Conservation (phyloP, 2,797 vertebrate species). For the Choloepus didactylus region DNA sequence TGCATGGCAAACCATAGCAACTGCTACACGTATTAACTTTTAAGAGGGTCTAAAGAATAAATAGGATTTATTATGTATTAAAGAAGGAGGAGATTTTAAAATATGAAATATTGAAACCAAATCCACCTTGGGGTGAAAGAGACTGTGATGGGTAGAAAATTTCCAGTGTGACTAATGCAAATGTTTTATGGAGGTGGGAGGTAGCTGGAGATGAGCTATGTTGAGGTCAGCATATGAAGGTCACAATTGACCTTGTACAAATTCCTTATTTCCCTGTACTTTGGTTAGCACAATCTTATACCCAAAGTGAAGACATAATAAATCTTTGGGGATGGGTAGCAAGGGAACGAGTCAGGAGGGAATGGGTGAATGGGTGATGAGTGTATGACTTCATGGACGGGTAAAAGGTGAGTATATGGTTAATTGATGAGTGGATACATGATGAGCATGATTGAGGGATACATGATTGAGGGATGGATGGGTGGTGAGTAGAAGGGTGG, state of each 20-base stretch:
- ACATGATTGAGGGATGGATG: too few relatives aligned
- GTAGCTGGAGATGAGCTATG: neutral
- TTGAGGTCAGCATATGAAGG: neutral
- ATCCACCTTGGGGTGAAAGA: constrained; percentile 24
- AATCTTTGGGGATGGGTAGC: neutral
- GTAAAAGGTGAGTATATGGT: neutral
- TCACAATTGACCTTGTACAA: neutral
- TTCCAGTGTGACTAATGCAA: neutral
- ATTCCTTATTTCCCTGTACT: neutral
- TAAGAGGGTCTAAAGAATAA: constrained; percentile 12
- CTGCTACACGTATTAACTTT: neutral
- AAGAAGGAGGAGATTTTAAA: neutral
- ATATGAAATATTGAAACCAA: neutral
- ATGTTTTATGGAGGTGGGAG: neutral
- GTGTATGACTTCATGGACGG: neutral
- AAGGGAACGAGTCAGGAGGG: neutral
- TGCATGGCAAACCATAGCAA: neutral
- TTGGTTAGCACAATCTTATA: neutral
- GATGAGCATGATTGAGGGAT: too few relatives aligned
- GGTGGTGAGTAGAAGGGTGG: neutral
- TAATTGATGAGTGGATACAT: neutral
- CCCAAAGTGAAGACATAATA: neutral
- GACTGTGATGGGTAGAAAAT: neutral
- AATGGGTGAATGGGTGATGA: neutral
- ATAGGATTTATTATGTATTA: neutral